Evolutionary conservation across 2,888 invertebrate species (phyloP).

Genomic region (Metellina segmentata): DNA sequence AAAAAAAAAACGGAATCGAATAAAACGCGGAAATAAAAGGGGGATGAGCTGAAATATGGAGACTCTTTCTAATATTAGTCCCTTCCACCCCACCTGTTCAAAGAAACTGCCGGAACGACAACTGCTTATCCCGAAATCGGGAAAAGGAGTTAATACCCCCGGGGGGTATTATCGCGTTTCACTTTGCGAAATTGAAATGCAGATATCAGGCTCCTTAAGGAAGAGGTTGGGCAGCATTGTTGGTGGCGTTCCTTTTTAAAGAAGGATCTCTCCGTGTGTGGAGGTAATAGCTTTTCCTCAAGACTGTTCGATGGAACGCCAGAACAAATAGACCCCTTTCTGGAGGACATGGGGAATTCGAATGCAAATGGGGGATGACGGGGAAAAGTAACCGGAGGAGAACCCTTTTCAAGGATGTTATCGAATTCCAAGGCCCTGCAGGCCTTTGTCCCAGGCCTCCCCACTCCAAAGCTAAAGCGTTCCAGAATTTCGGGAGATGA

Average conservation of each 20-base stretch:
- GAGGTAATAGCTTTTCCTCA: conserved; percentile 44
- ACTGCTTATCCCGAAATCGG: conserved; percentile 8
- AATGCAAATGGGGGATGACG: conserved; percentile 39
- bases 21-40: neutral
- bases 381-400: conserved; percentile 24
- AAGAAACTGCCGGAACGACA: conserved; percentile 16
- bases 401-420: conserved; percentile 30
- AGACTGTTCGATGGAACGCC: conserved; percentile 9
- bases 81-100: neutral
- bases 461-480: neutral
- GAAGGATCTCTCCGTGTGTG: neutral
- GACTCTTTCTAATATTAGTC: conserved; percentile 21
- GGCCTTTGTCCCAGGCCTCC: neutral
- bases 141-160: conserved; percentile 25
- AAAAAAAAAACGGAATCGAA: conserved; percentile 13
- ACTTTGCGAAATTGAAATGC: conserved; percentile 63
- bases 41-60: neutral
- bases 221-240: conserved; percentile 20
- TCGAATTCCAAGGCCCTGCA: conserved; percentile 30
- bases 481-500: neutral
- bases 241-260: neutral
- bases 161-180: conserved; percentile 39
- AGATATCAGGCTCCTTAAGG: conserved; percentile 28
- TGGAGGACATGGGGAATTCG: conserved; percentile 23
- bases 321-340: conserved; percentile 44